phyloP scores from a whole-genome alignment of 2,888 invertebrate species.

The Bhutanitis thaidina region DNA sequence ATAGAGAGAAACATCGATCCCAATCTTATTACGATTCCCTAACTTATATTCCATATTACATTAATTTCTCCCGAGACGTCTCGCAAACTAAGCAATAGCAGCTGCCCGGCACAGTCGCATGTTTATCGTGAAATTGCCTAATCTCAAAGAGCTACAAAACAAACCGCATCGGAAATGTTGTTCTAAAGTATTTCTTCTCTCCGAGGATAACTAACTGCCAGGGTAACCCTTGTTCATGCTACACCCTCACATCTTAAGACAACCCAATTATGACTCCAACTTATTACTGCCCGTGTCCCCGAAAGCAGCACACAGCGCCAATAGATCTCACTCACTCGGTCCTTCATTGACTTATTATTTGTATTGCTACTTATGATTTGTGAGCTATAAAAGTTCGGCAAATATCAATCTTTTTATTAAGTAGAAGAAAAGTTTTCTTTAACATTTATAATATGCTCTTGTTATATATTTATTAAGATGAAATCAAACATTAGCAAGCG shows the following conservation, averaged over 20 bases:
- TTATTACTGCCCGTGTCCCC: conserved; percentile 63
- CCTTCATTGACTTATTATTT: conserved; percentile 74
- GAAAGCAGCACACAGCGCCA: conserved; percentile 29
- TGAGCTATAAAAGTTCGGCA: conserved; percentile 69
- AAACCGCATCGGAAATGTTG: conserved; percentile 75
- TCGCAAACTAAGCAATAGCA: conserved; percentile 68
- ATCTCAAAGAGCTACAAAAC: conserved; percentile 78
- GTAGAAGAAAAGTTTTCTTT: conserved; percentile 56
- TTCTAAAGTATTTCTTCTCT: conserved; percentile 78
- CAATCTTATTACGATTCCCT: conserved; percentile 27
- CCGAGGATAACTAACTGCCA: conserved; percentile 42
- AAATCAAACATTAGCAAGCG: conserved; percentile 47
- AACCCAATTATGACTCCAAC: conserved; percentile 76
- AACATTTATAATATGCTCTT: conserved; percentile 59
- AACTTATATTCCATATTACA: conserved; percentile 70
- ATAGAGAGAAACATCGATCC: conserved; percentile 30
- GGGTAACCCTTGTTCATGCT: conserved; percentile 43
- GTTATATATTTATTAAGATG: conserved; percentile 37
- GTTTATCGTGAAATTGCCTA: conserved; percentile 77
- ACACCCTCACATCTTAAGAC: conserved; percentile 66
- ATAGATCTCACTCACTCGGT: conserved; percentile 43
- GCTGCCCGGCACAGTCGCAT: conserved; percentile 64
- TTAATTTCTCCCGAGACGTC: conserved; percentile 76
- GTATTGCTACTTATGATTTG: conserved; percentile 75
- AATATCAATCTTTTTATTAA: conserved; percentile 70